Evolutionary conservation across 1,140 invertebrate species (phyloP).

Genomic region (Solen grandis): DNA sequence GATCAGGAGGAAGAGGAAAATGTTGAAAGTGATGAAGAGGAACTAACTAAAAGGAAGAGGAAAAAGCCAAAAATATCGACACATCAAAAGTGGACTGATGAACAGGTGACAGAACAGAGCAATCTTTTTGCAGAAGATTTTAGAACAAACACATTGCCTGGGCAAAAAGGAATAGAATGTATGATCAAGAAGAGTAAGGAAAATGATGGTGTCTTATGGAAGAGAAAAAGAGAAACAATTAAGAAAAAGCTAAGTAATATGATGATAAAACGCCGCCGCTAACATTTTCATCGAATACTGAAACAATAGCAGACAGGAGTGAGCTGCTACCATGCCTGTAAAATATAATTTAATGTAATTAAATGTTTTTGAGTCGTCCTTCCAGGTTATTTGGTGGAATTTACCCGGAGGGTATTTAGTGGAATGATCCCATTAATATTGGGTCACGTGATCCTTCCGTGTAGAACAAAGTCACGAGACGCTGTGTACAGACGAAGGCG

Average conservation of each 20-base stretch:
- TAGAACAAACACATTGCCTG: constrained; percentile 11
- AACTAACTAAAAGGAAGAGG: constrained; percentile 10
- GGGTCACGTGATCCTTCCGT: no score
- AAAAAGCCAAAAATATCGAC: constrained; percentile 8
- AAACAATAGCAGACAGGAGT: no score
- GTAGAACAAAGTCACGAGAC: no score
- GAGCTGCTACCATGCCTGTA: no score
- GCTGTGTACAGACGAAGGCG: no score
- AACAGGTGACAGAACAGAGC: constrained; percentile 5
- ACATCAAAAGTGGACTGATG: constrained; percentile 6
- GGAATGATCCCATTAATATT: no score
- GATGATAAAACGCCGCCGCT: no score
- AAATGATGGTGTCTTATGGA: constrained; percentile 2
- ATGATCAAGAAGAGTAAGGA: constrained; percentile 17
- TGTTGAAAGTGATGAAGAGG: constrained; percentile 19
- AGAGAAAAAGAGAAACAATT: constrained; percentile 19
- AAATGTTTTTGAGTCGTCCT: no score
- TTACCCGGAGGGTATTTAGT: no score
- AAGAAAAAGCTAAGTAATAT: constrained; percentile 21
- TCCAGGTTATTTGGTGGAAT: no score
- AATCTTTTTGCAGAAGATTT: constrained; percentile 25
- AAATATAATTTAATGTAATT: no score
- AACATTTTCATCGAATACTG: no score
- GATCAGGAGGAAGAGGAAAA: constrained; percentile 11
- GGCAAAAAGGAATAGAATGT: constrained; percentile 5